Conservation (phyloP, 2,113 vertebrate genomes). For the Furnarius figulus region DNA sequence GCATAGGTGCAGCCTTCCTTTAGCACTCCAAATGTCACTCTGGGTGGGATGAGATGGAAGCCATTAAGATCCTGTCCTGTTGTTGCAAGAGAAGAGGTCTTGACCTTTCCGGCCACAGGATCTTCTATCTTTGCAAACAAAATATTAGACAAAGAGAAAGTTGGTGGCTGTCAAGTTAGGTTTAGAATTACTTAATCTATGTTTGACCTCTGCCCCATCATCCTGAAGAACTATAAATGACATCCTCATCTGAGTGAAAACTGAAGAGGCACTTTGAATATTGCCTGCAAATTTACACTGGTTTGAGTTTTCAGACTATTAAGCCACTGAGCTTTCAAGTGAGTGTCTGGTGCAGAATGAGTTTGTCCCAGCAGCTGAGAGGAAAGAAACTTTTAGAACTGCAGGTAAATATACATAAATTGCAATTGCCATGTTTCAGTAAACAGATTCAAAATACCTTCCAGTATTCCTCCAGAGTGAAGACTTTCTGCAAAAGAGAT, state of each 20-base stretch:
- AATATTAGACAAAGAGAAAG: not conserved
- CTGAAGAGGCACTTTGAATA: not conserved
- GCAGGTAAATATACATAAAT: not conserved
- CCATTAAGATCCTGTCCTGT: not conserved
- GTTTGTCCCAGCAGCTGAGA: not conserved
- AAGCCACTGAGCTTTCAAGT: not conserved
- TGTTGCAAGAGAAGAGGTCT: conserved; percentile 72
- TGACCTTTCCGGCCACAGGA: conserved; percentile 77
- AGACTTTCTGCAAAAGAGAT: not conserved
- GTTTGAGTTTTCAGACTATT: not conserved
- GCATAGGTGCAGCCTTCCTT: conserved; percentile 78
- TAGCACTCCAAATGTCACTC: conserved; percentile 79
- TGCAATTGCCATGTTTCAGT: not conserved
- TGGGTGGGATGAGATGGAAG: conserved; percentile 82
- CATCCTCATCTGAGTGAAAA: not conserved
- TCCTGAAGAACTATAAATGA: not conserved
- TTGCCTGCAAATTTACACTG: not conserved
- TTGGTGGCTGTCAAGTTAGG: not conserved
- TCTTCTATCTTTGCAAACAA: conserved; percentile 71
- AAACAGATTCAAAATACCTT: not conserved
- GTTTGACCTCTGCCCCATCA: not conserved
- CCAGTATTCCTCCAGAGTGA: not conserved
- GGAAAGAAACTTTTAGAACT: not conserved
- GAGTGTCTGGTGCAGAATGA: not conserved
- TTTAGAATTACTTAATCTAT: not conserved